phyloP scores from a whole-genome alignment of 2,797 vertebrate species.

The Linurgus olivaceus region DNA sequence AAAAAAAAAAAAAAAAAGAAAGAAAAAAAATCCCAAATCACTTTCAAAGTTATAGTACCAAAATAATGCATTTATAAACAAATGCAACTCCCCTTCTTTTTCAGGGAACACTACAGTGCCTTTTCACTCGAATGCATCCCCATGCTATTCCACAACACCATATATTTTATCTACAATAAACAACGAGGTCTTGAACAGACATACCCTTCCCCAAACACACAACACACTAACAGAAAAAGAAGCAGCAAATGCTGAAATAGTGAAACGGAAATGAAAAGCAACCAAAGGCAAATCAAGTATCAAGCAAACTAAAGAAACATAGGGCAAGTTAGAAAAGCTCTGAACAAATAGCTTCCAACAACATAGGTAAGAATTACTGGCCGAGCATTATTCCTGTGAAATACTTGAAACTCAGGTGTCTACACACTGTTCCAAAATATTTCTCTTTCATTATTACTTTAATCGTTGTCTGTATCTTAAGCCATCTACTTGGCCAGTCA shows the following conservation, averaged over 20 bases:
- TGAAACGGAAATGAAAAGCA: conserved; percentile 30
- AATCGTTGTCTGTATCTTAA: neutral
- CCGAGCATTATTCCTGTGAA: neutral
- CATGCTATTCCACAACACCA: conserved; percentile 80
- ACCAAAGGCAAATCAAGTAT: conserved; percentile 16
- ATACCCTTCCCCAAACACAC: conserved; percentile 65
- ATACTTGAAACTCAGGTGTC: conserved; percentile 12
- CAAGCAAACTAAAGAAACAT: conserved; percentile 35
- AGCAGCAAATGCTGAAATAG: conserved; percentile 20
- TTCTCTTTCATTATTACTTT: neutral
- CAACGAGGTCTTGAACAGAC: conserved; percentile 52
- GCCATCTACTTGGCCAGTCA: neutral
- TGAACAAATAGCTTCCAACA: conserved; percentile 23
- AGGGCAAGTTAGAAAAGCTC: conserved; percentile 1
- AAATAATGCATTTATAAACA: conserved; percentile 76
- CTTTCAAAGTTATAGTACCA: conserved; percentile 70
- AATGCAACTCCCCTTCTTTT: conserved; percentile 73
- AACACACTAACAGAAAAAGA: conserved; percentile 72
- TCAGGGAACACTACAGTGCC: conserved; percentile 73
- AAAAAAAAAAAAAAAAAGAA: rapidly evolving
- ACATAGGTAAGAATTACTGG: neutral
- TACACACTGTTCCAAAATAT: neutral
- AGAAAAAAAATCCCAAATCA: conserved; percentile 9
- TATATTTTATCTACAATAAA: conserved; percentile 80
- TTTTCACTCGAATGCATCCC: conserved; percentile 70